phyloP scores from a whole-genome alignment of 2,113 vertebrate species.

The Ranitomeya variabilis region DNA sequence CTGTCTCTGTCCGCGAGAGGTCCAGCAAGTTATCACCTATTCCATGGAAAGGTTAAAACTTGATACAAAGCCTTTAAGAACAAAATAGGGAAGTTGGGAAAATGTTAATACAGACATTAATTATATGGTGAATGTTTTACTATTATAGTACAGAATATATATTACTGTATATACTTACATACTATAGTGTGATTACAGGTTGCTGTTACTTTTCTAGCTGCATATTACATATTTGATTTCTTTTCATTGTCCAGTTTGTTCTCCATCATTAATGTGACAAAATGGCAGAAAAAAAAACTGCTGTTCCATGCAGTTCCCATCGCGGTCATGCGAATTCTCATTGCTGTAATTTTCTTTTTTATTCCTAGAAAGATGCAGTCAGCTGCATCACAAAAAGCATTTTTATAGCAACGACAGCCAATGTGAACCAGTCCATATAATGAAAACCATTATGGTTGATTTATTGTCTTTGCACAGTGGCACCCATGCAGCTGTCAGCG shows the following conservation, averaged over 20 bases:
- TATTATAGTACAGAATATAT: no score
- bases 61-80: no score
- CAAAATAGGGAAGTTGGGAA: no score
- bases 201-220: background rate
- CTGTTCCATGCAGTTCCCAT: background rate
- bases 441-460: conserved; percentile 31
- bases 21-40: no score
- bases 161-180: no score
- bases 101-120: no score
- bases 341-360: background rate
- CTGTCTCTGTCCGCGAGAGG: no score
- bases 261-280: conserved; percentile 17
- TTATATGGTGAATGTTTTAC: no score
- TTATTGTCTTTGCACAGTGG: conserved; percentile 11
- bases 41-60: no score
- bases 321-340: background rate
- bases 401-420: background rate
- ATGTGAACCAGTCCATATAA: conserved; percentile 27
- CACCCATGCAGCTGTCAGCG: conserved; percentile 23
- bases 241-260: conserved; percentile 3
- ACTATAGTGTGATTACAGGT: background rate
- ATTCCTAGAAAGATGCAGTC: background rate
- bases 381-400: conserved; percentile 1
- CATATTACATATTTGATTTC: background rate
- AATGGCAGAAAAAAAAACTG: background rate